phyloP scores from a whole-genome alignment of 2,888 invertebrate species.

The Candidula unifasciata region DNA sequence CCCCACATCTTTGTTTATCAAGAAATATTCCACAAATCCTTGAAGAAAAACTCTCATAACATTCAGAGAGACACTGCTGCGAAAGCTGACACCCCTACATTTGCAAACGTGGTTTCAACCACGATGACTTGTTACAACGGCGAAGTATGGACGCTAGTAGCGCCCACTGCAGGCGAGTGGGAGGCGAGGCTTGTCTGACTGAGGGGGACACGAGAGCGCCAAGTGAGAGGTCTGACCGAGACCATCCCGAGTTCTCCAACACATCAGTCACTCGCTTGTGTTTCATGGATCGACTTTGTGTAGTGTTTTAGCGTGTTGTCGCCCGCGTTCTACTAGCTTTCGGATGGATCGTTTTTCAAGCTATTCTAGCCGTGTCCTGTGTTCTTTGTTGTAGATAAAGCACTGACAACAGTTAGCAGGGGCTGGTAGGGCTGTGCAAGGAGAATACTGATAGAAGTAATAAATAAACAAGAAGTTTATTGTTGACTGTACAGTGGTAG shows the following conservation, averaged over 20 bases:
- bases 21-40: background rate
- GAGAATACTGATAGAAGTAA: background rate
- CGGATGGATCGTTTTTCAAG: background rate
- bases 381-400: background rate
- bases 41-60: background rate
- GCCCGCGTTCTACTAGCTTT: background rate
- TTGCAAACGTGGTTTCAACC: background rate
- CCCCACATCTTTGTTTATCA: background rate
- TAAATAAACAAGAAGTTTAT: slow-evolving; percentile 29
- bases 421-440: background rate
- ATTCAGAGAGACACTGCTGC: background rate
- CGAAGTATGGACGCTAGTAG: slow-evolving; percentile 28
- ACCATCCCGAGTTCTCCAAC: slow-evolving; percentile 41
- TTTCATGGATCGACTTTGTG: slow-evolving; percentile 49
- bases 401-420: background rate
- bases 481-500: slow-evolving; percentile 14
- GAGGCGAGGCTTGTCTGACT: slow-evolving; percentile 24
- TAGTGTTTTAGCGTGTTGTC: slow-evolving; percentile 40
- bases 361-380: background rate
- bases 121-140: background rate
- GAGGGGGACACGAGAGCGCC: slow-evolving; percentile 40
- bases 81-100: background rate
- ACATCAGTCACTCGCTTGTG: slow-evolving; percentile 46
- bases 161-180: slow-evolving; percentile 40
- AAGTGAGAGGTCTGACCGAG: slow-evolving; percentile 43